phyloP scores from a whole-genome alignment of 2,113 vertebrate genomes.

The Elephas maximus region DNA sequence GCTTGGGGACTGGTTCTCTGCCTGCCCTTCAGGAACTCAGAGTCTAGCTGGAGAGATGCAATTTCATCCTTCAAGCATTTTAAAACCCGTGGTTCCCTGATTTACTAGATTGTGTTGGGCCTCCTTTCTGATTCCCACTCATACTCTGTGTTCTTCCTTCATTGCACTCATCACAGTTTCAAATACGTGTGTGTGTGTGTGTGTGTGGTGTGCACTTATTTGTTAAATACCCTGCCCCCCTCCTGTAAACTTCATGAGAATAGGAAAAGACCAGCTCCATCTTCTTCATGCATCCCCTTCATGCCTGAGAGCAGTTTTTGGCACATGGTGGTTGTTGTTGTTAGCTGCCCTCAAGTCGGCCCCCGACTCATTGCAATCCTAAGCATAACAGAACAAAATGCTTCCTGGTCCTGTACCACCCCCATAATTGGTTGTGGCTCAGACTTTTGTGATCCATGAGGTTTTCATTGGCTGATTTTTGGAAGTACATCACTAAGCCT shows the following conservation, averaged over 20 bases:
- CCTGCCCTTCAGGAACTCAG: neutral
- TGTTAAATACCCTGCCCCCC: neutral
- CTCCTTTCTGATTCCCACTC: fast-evolving
- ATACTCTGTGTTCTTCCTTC: neutral
- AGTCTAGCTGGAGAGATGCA: neutral
- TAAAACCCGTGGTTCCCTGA: neutral
- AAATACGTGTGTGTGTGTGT: too few species aligned
- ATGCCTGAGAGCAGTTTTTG: neutral
- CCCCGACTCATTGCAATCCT: neutral
- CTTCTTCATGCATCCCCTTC: neutral
- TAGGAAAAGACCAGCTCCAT: neutral
- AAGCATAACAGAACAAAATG: neutral
- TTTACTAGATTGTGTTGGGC: fast-evolving
- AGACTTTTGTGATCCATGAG: neutral
- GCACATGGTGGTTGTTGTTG: neutral
- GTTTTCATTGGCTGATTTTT: neutral
- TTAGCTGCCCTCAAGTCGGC: neutral
- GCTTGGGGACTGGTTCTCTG: neutral
- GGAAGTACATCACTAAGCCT: neutral
- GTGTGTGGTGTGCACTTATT: neutral
- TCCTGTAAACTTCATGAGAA: neutral
- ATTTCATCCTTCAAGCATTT: neutral
- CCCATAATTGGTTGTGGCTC: neutral
- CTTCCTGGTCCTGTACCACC: neutral
- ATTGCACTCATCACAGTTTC: too few species aligned